phyloP scores from a whole-genome alignment of 2,113 vertebrate genomes.

The Zapus hudsonius region DNA sequence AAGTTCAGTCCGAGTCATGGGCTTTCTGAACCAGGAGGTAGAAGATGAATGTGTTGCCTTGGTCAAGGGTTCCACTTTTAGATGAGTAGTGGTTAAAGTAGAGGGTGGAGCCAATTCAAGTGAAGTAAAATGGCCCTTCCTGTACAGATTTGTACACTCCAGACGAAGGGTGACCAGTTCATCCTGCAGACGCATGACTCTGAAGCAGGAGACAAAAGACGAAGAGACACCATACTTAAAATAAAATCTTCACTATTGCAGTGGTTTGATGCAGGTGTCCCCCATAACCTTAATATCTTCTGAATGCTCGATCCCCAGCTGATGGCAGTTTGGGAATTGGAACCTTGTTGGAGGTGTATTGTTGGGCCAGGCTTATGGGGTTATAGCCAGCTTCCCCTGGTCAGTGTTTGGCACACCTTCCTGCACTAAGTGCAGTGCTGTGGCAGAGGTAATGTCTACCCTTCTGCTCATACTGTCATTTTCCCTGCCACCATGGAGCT shows the following conservation, averaged over 20 bases:
- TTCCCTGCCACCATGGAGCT: no score
- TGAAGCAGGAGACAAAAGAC: constrained; percentile 69
- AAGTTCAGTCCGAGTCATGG: constrained; percentile 92
- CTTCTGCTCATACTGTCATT: no score
- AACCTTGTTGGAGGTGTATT: no score
- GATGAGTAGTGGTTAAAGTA: constrained; percentile 80
- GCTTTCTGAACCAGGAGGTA: constrained; percentile 92
- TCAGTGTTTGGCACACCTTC: no score
- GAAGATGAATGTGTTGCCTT: constrained; percentile 89
- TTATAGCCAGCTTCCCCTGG: no score
- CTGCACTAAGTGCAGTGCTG: no score
- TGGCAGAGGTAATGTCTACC: no score
- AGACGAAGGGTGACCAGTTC: constrained; percentile 95
- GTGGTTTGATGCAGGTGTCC: no score
- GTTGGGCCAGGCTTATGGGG: no score
- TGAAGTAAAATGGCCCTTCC: constrained; percentile 93
- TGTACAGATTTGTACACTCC: constrained; percentile 95
- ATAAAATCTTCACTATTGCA: constrained; percentile 47
- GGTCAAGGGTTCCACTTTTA: constrained; percentile 84
- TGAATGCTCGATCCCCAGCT: no score
- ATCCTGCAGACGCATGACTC: constrained; percentile 94
- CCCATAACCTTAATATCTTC: no score
- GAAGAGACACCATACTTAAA: neutral
- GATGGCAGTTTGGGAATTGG: no score
- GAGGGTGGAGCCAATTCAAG: constrained; percentile 85